These are phyloP conservation scores for Aleiodes sp. DNA, from an alignment of 1,140 invertebrate genomes.

Conservation along the genomic window DNA sequence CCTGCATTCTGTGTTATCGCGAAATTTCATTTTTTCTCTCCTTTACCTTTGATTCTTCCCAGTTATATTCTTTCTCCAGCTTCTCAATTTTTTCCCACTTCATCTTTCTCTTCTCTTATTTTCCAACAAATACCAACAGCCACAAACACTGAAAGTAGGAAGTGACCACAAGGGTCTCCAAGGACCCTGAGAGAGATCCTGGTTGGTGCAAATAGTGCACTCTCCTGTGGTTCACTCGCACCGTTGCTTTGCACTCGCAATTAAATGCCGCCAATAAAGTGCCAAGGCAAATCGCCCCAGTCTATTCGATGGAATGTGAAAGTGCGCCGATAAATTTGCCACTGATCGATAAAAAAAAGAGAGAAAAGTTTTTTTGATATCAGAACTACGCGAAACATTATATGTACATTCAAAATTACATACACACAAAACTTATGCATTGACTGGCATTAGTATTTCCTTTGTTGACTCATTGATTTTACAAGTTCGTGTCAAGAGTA, in stretches of 20 bases:
- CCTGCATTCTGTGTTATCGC: background rate
- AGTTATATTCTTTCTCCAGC: background rate
- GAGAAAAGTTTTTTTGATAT: constrained; percentile 11
- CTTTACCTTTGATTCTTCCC: too few relatives aligned
- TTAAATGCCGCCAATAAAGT: constrained; percentile 34
- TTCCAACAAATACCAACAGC: background rate
- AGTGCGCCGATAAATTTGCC: constrained; percentile 31
- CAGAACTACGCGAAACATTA: background rate
- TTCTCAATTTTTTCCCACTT: too few relatives aligned
- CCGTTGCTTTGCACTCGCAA: constrained; percentile 24
- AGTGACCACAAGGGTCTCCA: constrained; percentile 16
- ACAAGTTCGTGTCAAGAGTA: background rate
- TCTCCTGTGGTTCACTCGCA: constrained; percentile 9
- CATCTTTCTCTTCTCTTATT: too few relatives aligned
- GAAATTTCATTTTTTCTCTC: too few relatives aligned
- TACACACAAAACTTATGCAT: background rate
- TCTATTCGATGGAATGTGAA: constrained; percentile 29
- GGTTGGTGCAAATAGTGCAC: constrained; percentile 5
- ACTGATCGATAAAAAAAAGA: constrained; percentile 19
- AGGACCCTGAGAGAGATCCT: constrained; percentile 24
- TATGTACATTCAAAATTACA: background rate
- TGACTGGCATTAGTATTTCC: background rate
- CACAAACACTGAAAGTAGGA: constrained; percentile 17
- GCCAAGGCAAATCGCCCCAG: constrained; percentile 28
- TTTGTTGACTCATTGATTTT: background rate